Base-by-base conservation (phyloP, 2,888 invertebrate species). In the Zaprionus bogoriensis region DNA sequence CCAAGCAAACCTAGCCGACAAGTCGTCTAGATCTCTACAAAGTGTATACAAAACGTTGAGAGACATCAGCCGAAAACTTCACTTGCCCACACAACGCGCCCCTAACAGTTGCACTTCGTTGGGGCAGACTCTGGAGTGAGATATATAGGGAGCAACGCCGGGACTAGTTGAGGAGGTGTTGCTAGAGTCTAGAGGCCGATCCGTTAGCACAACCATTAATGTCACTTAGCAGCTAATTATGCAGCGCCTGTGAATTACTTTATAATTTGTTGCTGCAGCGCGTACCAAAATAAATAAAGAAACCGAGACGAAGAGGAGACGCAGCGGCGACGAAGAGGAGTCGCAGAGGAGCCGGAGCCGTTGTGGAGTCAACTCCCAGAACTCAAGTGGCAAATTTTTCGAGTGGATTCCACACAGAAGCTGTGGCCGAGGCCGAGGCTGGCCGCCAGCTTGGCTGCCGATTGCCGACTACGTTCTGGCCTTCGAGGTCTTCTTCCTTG, bases 221-320 rank as follows among this genome's bases (percentile, higher is more conserved):
- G 82, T 87, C 88, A 88, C 67, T 89, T 89, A 88, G 77, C 89
- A 88, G 88, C 88, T 83, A 89, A 89, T 89, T 89, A 89, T 87
- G 88, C 79, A 87, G 78, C 79, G 78, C 72, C 72, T 63, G 62
- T 54, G 79, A 86, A 86, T 75, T 82, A 82, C 84, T 78, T 77
- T 81, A 85, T 87, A 88, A 87, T 88, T 88, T 80, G 76, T 76
- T 83, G 77, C 83, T 64, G 65, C 64, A 36, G 64, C 70, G 50
- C 67, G 80, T 51, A 68, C 71, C 72, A 78, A 78, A 80, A 71
- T 77, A 80, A 80, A 85, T 79, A 85, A 73, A 71, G 32, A 42
- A 54, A 41, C 60, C 63, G 51, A 68, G 55, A 65, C 63, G 42
- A 25, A 25, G 41, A 47, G 59, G 52, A 59, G 62, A 48, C 45